A percentile compares a stretch with the other conserved stretches of the same genome.
Conservation (phyloP, 2,797 vertebrate genomes). For the Leucoraja ocellata region DNA sequence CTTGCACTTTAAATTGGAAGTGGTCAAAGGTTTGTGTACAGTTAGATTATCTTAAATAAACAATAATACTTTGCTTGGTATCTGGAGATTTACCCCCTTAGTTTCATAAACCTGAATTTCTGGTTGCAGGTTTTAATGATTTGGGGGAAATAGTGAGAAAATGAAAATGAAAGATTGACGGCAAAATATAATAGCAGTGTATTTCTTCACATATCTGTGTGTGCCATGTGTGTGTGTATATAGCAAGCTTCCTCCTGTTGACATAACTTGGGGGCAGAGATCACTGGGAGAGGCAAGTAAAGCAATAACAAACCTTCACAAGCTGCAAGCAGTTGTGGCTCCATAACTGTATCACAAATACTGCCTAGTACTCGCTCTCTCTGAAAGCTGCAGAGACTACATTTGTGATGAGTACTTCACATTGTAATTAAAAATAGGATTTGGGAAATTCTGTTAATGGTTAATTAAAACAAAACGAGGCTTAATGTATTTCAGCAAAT, state of each 20-base stretch:
- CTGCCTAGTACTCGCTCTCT: background rate
- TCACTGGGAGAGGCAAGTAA: conserved; percentile 40
- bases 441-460: background rate
- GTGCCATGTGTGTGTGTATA: conserved; percentile 44
- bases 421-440: background rate
- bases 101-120: background rate
- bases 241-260: conserved; percentile 28
- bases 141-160: background rate
- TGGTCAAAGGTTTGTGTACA: background rate
- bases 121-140: background rate
- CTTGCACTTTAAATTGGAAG: background rate
- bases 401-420: background rate
- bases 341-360: background rate
- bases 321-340: background rate
- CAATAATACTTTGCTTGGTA: background rate
- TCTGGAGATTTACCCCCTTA: background rate
- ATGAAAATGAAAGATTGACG: background rate
- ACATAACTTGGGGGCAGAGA: conserved; percentile 38
- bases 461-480: background rate
- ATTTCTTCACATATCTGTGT: conserved; percentile 45
- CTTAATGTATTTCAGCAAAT: background rate
- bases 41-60: background rate
- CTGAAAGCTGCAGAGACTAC: background rate
- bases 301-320: conserved; percentile 45
- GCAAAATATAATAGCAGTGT: background rate